Conservation (phyloP, 2,113 vertebrate genomes). For the Ia io region DNA sequence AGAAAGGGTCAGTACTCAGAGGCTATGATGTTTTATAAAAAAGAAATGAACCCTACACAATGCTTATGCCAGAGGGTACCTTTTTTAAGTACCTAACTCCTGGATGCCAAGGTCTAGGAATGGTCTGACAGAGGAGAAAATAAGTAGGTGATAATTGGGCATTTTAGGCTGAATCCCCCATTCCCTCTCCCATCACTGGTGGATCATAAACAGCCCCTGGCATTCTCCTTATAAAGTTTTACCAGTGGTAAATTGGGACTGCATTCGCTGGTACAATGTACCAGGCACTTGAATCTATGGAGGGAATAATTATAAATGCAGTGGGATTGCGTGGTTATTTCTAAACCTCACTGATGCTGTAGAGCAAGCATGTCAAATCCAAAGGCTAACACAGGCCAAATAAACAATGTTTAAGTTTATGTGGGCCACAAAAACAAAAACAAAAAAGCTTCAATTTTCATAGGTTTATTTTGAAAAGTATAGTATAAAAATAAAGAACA, state of each 20-base stretch:
- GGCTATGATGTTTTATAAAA: neutral
- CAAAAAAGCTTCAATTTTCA: too few species aligned
- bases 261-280: neutral
- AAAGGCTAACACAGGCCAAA: too few species aligned
- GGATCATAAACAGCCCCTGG: neutral
- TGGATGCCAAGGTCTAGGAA: neutral
- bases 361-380: neutral
- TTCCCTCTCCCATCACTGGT: fast-evolving
- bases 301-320: neutral
- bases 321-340: neutral
- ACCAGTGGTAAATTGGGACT: too few species aligned
- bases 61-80: neutral
- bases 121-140: neutral
- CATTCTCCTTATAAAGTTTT: neutral
- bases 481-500: too few species aligned
- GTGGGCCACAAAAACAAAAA: too few species aligned
- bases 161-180: neutral
- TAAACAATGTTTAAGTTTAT: too few species aligned
- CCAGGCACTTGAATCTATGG: neutral
- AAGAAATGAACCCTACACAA: neutral
- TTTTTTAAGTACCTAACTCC: neutral
- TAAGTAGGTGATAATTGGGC: neutral
- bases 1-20: neutral
- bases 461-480: too few species aligned
- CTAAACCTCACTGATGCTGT: neutral